Conservation (phyloP, 2,888 invertebrate species). For the Altica lythri region DNA sequence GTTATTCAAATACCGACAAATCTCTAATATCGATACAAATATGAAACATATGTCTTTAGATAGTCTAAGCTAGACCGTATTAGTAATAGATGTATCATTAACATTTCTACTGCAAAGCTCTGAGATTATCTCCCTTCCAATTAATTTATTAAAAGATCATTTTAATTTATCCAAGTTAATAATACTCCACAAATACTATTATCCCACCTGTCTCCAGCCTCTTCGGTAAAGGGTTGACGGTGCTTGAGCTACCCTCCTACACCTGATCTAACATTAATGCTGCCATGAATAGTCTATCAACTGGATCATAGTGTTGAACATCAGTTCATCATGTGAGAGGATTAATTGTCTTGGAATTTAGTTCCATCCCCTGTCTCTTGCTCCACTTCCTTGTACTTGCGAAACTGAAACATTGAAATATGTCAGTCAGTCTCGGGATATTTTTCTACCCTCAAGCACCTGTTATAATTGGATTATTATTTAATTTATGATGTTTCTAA, state of each 20-base stretch:
- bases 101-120: too few relatives aligned
- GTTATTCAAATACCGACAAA: too few relatives aligned
- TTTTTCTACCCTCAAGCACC: too few relatives aligned
- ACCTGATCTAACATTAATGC: constrained; percentile 23
- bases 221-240: background rate
- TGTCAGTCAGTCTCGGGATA: too few relatives aligned
- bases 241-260: background rate
- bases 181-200: constrained; percentile 2
- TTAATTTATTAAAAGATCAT: constrained; percentile 1
- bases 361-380: constrained; percentile 8
- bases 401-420: background rate
- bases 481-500: too few relatives aligned
- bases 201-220: too few relatives aligned
- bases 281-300: constrained; percentile 24
- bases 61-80: too few relatives aligned
- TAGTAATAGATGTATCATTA: too few relatives aligned
- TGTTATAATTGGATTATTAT: too few relatives aligned
- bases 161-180: constrained; percentile 1
- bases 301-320: constrained; percentile 11
- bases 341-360: constrained; percentile 26
- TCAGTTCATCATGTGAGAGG: constrained; percentile 13
- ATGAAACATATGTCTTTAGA: too few relatives aligned
- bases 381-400: background rate
- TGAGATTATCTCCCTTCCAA: background rate
- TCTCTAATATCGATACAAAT: too few relatives aligned